Base-by-base conservation (phyloP, 2,888 invertebrate species). In the Trimorus sp. region DNA sequence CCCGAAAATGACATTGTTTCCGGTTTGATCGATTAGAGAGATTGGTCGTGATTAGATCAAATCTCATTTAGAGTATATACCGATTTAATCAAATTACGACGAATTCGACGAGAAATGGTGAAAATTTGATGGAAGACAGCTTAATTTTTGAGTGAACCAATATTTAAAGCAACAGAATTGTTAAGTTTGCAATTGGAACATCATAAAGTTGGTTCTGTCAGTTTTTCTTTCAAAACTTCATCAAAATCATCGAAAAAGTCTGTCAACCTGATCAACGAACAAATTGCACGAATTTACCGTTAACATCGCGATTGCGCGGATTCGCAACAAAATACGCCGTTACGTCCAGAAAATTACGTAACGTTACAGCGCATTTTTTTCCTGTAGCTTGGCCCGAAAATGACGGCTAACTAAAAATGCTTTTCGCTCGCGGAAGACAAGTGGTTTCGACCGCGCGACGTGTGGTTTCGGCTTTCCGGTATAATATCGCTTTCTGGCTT, bases 401-500 rank as follows among this genome's bases (percentile, higher is more conserved):
- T 48, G 12, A 26, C n/a, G n/a, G n/a, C n/a, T n/a, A n/a, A 68
- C 58, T 53, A 59, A 59, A 51, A 65, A 38, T 11, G 36, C 65
- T 85, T 86, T 86, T 86, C 86, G 86, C 82, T 75, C 82, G 85
- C 45, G 76, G 68, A 73, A 81, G 81, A 73, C 76, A 40, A 66
- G 76, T 56, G 59, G 77, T 82, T 82, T 77, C 63, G 81, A 76
- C 73, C 51, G 7, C 65, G 42, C 16, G 77, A 65, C 66, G 75
- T 62, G 77, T 66, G 81, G 79, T 82, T 75, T 79, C 74, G 84
- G 59, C 63, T 77, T 80, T 80, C 77, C 75, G 74, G 79, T 68
- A 71, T 59, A 81, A 83, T 86, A 85, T 85, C 85, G 84, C 77
- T 85, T 86, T 85, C 85, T 85, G 83, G 83, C 84, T 80, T 82